phyloP scores from a whole-genome alignment of 2,113 vertebrate species.

The Lathamus discolor region DNA sequence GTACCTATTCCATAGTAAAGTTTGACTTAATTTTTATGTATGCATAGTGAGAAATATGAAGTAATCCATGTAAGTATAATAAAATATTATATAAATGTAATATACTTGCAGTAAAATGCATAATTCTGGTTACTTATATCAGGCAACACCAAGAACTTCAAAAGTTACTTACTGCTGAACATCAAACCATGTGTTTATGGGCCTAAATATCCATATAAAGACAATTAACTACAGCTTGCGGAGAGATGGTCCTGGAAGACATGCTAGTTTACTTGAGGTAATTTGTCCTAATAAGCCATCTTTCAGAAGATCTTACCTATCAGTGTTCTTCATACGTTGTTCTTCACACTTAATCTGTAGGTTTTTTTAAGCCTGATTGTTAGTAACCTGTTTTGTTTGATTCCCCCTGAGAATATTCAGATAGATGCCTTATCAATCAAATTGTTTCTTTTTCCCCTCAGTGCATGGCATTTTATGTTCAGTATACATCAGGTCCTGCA shows the following conservation, averaged over 20 bases:
- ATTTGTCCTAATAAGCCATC: background rate
- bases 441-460: background rate
- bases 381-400: background rate
- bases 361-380: background rate
- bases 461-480: background rate
- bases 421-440: background rate
- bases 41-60: background rate
- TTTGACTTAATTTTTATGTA: background rate
- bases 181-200: background rate
- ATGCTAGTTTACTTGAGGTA: background rate
- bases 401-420: background rate
- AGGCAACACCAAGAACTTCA: background rate
- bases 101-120: background rate
- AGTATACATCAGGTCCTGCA: background rate
- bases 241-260: background rate
- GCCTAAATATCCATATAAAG: background rate
- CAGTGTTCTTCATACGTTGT: background rate
- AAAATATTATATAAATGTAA: background rate
- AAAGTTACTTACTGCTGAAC: background rate
- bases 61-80: background rate
- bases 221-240: background rate
- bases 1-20: background rate
- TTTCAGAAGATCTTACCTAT: background rate
- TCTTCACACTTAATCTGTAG: background rate
- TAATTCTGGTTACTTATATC: background rate